Conservation (phyloP, 2,888 invertebrate species). For the Nephrotoma flavescens region DNA sequence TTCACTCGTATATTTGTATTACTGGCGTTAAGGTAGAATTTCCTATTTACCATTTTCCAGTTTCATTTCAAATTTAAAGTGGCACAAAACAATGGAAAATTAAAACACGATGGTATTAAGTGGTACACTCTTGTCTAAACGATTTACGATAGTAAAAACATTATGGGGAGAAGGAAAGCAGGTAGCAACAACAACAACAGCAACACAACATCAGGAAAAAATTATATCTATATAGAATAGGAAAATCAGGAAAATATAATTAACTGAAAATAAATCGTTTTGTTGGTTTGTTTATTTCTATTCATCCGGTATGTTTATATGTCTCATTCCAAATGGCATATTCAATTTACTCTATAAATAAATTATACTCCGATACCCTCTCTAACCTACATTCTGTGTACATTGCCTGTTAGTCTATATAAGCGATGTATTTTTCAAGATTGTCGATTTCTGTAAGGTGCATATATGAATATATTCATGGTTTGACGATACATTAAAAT, state of each 20-base stretch:
- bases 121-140: background rate
- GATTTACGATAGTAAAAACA: background rate
- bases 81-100: background rate
- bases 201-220: background rate
- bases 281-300: background rate
- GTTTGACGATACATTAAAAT: too few species aligned
- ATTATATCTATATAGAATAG: background rate
- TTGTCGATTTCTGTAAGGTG: too few species aligned
- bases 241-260: background rate
- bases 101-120: background rate
- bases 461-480: too few species aligned
- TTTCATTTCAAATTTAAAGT: background rate
- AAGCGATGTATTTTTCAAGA: too few species aligned
- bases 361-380: background rate
- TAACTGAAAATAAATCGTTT: background rate
- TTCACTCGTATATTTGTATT: background rate
- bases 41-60: background rate
- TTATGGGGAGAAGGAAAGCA: background rate
- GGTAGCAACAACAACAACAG: background rate
- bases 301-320: background rate
- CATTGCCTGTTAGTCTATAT: too few species aligned
- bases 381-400: too few species aligned
- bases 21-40: background rate
- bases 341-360: background rate
- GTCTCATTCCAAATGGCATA: background rate